These are phyloP conservation scores for Laticauda colubrina DNA, from an alignment of 2,113 vertebrate species.

Conservation along the genomic window DNA sequence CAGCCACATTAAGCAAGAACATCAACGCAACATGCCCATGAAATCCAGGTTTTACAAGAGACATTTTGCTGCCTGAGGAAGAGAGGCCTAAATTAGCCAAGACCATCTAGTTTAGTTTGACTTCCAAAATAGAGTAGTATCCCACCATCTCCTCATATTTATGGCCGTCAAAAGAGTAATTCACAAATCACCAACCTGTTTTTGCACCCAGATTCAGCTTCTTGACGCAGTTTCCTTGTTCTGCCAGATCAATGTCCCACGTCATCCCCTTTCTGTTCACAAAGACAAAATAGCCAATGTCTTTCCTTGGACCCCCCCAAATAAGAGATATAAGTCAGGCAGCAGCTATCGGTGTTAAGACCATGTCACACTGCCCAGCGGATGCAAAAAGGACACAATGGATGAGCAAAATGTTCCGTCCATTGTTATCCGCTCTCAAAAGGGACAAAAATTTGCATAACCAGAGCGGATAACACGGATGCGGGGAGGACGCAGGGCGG, in stretches of 20 bases:
- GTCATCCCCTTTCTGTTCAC: not conserved
- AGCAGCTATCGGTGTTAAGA: not conserved
- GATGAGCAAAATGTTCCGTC: too few species aligned
- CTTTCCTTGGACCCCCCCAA: not conserved
- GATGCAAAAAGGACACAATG: too few species aligned
- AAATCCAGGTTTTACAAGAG: not conserved
- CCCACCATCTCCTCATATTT: not conserved
- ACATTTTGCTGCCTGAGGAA: not conserved
- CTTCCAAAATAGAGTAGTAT: not conserved
- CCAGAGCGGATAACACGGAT: too few species aligned
- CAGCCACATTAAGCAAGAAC: not conserved
- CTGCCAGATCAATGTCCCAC: not conserved
- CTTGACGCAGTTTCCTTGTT: not conserved
- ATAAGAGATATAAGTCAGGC: not conserved
- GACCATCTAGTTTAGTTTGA: not conserved
- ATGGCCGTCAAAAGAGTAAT: not conserved
- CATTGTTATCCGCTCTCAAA: too few species aligned
- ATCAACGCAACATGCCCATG: not conserved
- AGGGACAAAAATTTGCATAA: too few species aligned
- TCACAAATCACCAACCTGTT: not conserved
- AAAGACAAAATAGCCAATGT: constrained; percentile 13
- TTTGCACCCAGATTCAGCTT: not conserved
- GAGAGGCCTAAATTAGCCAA: not conserved
- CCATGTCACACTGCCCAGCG: too few species aligned
- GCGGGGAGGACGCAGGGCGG: too few species aligned